Conservation (phyloP, 2,888 invertebrate species). For the Lithophane semibrunnea region DNA sequence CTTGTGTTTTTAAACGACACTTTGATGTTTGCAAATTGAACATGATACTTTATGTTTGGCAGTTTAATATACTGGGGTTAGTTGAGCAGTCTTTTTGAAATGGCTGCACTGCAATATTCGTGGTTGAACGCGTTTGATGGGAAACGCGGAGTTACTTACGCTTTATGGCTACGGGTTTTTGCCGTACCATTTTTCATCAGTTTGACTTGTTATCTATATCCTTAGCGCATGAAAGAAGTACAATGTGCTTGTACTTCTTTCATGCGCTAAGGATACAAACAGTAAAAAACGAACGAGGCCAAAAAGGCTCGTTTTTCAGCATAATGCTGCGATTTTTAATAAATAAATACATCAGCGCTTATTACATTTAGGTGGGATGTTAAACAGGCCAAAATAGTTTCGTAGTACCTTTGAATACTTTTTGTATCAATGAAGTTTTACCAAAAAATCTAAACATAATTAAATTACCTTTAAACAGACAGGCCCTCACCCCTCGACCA, state of each 20-base stretch:
- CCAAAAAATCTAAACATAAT: slow-evolving; percentile 26
- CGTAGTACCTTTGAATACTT: too few relatives aligned
- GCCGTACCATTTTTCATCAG: slow-evolving; percentile 13
- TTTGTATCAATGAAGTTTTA: not conserved
- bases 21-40: slow-evolving; percentile 68
- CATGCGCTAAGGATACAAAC: too few relatives aligned
- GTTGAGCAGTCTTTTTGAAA: slow-evolving; percentile 50
- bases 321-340: too few relatives aligned
- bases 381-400: not conserved
- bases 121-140: slow-evolving; percentile 50
- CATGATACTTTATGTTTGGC: slow-evolving; percentile 64
- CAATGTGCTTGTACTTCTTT: too few relatives aligned
- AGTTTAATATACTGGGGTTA: slow-evolving; percentile 57
- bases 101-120: slow-evolving; percentile 41
- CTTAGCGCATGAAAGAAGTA: not conserved
- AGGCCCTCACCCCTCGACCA: slow-evolving; percentile 8
- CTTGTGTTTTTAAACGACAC: slow-evolving; percentile 68
- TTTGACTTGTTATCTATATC: not conserved
- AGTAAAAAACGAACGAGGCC: too few relatives aligned
- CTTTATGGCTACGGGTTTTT: slow-evolving; percentile 19
- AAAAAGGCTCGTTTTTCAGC: too few relatives aligned
- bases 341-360: too few relatives aligned
- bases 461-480: slow-evolving; percentile 2
- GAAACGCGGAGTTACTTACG: slow-evolving; percentile 29
- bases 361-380: not conserved